Evolutionary conservation across 2,113 vertebrate genomes (phyloP).

Genomic region (Pongo abelii): DNA sequence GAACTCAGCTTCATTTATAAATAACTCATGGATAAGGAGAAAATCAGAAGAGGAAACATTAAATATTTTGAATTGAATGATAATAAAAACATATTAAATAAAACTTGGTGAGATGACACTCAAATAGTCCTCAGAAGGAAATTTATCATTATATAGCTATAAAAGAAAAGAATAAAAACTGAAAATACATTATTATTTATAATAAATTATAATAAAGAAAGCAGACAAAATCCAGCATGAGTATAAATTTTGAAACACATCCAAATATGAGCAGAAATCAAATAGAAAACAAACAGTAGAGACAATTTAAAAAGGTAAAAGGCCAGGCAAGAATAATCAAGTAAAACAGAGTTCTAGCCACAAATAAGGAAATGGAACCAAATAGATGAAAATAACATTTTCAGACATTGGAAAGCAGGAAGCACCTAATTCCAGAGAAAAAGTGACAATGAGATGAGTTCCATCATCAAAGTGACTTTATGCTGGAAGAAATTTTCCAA

Average conservation of each 20-base stretch:
- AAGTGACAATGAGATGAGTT: neutral
- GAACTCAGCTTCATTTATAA: neutral
- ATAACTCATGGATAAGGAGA: neutral
- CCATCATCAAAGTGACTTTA: neutral
- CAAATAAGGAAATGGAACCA: neutral
- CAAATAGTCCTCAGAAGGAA: neutral
- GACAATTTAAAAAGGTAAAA: neutral
- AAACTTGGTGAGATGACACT: neutral
- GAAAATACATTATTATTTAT: neutral
- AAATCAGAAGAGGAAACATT: neutral
- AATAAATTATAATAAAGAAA: neutral
- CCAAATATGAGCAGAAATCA: neutral
- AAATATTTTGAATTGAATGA: neutral
- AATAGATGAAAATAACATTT: neutral
- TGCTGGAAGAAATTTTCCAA: neutral
- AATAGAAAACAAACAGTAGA: neutral
- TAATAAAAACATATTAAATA: neutral
- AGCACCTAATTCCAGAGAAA: neutral
- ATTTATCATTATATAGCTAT: neutral
- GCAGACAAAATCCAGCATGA: neutral
- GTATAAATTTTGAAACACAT: neutral
- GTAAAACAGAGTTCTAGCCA: neutral
- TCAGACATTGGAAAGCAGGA: neutral
- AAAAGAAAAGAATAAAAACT: neutral
- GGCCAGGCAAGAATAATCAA: neutral